Percentiles rank a stretch among this genome's conserved stretches.
Conservation (phyloP, 2,113 vertebrate genomes). For the Planiliza haematocheilus region DNA sequence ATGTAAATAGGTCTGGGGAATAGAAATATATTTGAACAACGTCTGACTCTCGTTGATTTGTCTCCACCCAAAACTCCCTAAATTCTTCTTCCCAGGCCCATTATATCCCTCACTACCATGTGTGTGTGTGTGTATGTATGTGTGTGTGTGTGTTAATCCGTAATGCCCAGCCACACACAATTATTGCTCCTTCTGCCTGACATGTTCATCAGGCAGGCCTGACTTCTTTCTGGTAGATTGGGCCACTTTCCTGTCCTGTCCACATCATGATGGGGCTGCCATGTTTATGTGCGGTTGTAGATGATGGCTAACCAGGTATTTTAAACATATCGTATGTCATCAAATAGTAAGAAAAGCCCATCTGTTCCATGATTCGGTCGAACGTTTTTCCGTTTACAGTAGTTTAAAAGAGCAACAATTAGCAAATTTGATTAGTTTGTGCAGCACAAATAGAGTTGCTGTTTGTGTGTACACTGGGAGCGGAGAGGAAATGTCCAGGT, state of each 20-base stretch:
- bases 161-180: conserved; percentile 65
- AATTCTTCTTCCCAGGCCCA: conserved; percentile 39
- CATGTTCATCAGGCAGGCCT: conserved; percentile 74
- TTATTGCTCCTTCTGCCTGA: conserved; percentile 67
- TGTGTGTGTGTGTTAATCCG: conserved; percentile 61
- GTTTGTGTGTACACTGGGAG: conserved; percentile 8
- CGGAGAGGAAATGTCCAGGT: conserved; percentile 37
- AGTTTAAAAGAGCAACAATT: background rate
- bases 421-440: background rate
- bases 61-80: conserved; percentile 51
- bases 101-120: conserved; percentile 51
- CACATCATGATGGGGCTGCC: background rate
- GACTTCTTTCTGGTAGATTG: conserved; percentile 48
- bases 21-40: conserved; percentile 48
- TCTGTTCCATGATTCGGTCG: no score
- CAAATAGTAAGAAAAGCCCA: background rate
- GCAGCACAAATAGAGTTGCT: conserved; percentile 5
- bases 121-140: conserved; percentile 42
- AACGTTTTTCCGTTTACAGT: background rate
- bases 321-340: background rate
- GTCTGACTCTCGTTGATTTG: conserved; percentile 55
- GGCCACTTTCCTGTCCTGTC: conserved; percentile 25
- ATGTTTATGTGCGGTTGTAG: background rate
- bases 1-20: conserved; percentile 52
- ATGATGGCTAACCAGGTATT: background rate